Percentiles rank a stretch among this genome's conserved stretches.
phyloP scores from a whole-genome alignment of 1,140 invertebrate genomes.

The Physella acuta region DNA sequence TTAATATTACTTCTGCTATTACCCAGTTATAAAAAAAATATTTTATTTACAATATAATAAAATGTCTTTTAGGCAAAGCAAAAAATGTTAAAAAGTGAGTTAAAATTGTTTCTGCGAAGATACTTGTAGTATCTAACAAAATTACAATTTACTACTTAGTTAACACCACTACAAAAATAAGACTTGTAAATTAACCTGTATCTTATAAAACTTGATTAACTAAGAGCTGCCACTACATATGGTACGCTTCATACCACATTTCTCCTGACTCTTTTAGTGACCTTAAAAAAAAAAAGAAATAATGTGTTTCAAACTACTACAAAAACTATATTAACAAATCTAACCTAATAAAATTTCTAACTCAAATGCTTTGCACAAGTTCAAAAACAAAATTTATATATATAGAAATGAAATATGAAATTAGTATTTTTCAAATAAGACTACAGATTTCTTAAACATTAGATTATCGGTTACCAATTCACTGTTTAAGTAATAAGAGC shows the following conservation, averaged over 20 bases:
- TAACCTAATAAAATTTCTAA: constrained; percentile 3
- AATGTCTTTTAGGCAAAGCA: too few species aligned
- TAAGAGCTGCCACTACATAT: constrained; percentile 23
- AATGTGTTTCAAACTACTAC: neutral
- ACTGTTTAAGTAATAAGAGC: neutral
- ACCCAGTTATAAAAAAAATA: too few species aligned
- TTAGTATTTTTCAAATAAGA: neutral
- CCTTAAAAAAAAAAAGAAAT: constrained; percentile 38
- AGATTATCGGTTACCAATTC: neutral
- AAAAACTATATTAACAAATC: neutral
- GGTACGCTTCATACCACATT: constrained; percentile 54
- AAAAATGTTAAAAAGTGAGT: too few species aligned
- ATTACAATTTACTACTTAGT: too few species aligned
- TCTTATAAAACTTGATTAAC: too few species aligned
- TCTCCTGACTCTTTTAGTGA: constrained; percentile 54
- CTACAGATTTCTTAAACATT: neutral
- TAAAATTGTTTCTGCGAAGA: too few species aligned
- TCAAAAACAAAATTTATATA: neutral
- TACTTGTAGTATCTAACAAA: too few species aligned
- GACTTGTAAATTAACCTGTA: too few species aligned
- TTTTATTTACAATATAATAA: too few species aligned
- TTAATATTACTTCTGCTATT: too few species aligned
- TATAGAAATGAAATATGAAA: neutral
- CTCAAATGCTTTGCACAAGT: neutral
- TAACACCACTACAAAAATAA: too few species aligned